These are phyloP conservation scores for Pteria penguin DNA, from an alignment of 2,888 invertebrate genomes.

Conservation along the genomic window DNA sequence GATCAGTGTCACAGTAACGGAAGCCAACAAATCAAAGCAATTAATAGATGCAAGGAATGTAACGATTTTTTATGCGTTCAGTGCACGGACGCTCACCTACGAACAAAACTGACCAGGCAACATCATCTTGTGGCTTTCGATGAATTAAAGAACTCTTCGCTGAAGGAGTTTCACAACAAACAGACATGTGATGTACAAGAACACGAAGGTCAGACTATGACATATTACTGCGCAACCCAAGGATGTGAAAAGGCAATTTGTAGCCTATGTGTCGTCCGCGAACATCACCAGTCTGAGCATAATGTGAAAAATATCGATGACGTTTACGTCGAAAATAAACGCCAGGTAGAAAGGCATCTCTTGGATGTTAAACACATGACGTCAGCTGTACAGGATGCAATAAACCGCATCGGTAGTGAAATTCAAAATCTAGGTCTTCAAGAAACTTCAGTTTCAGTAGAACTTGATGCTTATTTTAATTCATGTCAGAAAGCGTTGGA, in stretches of 20 bases:
- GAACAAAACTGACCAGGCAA: conserved; percentile 58
- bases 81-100: conserved; percentile 57
- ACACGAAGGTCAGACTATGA: conserved; percentile 59
- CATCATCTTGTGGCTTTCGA: conserved; percentile 53
- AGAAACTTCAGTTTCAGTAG: conserved; percentile 53
- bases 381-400: conserved; percentile 50
- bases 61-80: conserved; percentile 58
- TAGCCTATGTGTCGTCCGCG: conserved; percentile 53
- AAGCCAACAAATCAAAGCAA: conserved; percentile 23
- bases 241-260: conserved; percentile 56
- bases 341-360: conserved; percentile 52
- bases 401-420: conserved; percentile 55
- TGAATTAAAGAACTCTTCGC: conserved; percentile 44
- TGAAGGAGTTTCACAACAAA: conserved; percentile 57
- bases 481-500: conserved; percentile 52
- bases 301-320: conserved; percentile 59
- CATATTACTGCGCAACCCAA: conserved; percentile 56
- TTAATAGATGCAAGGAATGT: conserved; percentile 58
- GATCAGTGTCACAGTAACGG: conserved; percentile 23
- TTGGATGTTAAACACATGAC: conserved; percentile 54
- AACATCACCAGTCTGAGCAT: conserved; percentile 56
- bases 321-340: conserved; percentile 56
- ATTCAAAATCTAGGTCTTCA: conserved; percentile 56
- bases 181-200: conserved; percentile 55
- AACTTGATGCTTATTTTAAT: conserved; percentile 54